A percentile compares a stretch with the other conserved stretches of the same genome.
phyloP scores from a whole-genome alignment of 2,797 vertebrate genomes.

The Macroramphosus scolopax region DNA sequence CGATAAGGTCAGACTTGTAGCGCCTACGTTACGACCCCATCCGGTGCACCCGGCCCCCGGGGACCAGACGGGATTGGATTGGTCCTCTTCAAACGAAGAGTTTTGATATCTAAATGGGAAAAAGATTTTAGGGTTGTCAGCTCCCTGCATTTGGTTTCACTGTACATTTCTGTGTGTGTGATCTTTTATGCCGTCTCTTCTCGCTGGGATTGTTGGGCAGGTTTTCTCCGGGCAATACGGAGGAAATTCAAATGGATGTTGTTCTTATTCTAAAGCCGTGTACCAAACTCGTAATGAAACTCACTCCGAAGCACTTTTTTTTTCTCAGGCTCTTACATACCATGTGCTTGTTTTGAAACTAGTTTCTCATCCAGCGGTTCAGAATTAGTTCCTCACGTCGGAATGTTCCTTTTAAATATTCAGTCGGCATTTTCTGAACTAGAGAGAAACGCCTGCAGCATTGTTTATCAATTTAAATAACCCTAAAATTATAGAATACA shows the following conservation, averaged over 20 bases:
- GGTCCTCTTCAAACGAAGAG: conserved; percentile 37
- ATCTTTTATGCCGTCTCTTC: conserved; percentile 11
- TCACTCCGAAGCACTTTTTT: conserved; percentile 23
- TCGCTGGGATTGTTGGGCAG: conserved; percentile 3
- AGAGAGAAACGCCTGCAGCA: conserved; percentile 46
- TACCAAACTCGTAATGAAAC: conserved; percentile 16
- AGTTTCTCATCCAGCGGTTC: conserved; percentile 20
- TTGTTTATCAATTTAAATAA: conserved; percentile 57
- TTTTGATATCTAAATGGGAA: conserved; percentile 29
- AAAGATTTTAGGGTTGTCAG: too few species aligned
- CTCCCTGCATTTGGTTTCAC: conserved; percentile 7
- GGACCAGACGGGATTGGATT: conserved; percentile 24
- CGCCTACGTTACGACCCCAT: too few species aligned
- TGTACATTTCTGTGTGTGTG: too few species aligned
- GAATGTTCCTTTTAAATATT: conserved; percentile 53
- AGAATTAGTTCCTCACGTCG: conserved; percentile 32
- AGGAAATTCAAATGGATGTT: conserved; percentile 18
- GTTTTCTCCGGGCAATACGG: conserved; percentile 15
- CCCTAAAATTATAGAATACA: conserved; percentile 39
- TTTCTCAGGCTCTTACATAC: conserved; percentile 32
- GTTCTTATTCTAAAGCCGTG: conserved; percentile 8
- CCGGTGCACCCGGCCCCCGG: too few species aligned
- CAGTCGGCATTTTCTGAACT: conserved; percentile 39
- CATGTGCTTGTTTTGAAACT: conserved; percentile 39
- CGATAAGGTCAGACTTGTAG: too few species aligned